Percentiles rank a stretch among this genome's conserved stretches.
These are phyloP conservation scores for Lasioglossum villosulum DNA, from an alignment of 2,888 invertebrate species.

Conservation along the genomic window DNA sequence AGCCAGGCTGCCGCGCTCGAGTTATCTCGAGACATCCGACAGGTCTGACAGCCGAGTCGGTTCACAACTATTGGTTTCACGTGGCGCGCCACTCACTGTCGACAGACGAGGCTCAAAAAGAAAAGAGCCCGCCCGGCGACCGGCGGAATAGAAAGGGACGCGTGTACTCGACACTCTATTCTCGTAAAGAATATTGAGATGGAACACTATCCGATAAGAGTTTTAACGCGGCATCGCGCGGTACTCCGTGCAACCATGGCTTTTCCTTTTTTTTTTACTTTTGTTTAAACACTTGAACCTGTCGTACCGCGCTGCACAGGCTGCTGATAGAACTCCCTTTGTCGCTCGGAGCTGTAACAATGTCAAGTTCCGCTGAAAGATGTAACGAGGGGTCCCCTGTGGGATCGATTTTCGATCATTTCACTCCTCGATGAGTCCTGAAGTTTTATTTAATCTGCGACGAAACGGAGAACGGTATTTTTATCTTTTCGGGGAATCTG, in stretches of 20 bases:
- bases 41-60: slow-evolving; percentile 34
- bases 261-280: background rate
- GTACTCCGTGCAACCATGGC: background rate
- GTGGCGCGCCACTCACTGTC: slow-evolving; percentile 35
- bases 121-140: slow-evolving; percentile 1
- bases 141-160: slow-evolving; percentile 32
- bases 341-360: background rate
- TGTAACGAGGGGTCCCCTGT: background rate
- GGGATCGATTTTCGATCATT: background rate
- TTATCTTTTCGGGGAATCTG: background rate
- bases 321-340: background rate
- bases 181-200: slow-evolving; percentile 50
- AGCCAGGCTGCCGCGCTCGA: slow-evolving; percentile 40
- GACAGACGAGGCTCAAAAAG: slow-evolving; percentile 31
- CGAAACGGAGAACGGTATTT: background rate
- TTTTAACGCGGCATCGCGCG: background rate
- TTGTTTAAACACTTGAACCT: background rate
- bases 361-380: background rate
- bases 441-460: background rate
- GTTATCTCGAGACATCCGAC: slow-evolving; percentile 47
- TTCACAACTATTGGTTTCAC: slow-evolving; percentile 59
- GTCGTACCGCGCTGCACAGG: background rate
- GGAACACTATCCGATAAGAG: slow-evolving; percentile 38
- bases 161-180: slow-evolving; percentile 41
- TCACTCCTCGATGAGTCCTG: background rate